A percentile compares a stretch with the other conserved stretches of the same genome.
These are phyloP conservation scores for Simalia tracyae DNA, from an alignment of 2,797 vertebrate genomes.

Conservation along the genomic window DNA sequence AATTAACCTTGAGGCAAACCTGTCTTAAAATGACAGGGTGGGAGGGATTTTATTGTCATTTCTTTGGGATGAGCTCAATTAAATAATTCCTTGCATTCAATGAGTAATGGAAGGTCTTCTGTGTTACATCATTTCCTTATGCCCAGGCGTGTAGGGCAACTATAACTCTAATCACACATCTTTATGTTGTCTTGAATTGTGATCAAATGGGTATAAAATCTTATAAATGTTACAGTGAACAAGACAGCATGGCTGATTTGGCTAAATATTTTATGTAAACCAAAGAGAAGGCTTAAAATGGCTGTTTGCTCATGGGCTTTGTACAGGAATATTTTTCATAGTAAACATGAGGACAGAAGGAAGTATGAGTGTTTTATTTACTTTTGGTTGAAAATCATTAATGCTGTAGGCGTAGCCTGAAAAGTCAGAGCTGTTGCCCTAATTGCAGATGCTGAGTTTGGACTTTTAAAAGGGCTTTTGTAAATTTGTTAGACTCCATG, in stretches of 20 bases:
- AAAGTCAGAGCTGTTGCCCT: not conserved
- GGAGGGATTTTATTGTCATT: not conserved
- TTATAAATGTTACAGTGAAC: not conserved
- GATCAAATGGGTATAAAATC: not conserved
- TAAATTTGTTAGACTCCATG: conserved; percentile 26
- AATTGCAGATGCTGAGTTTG: not conserved
- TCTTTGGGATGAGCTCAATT: not conserved
- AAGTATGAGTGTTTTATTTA: not conserved
- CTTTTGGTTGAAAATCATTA: not conserved
- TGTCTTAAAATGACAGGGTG: not conserved
- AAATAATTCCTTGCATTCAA: not conserved
- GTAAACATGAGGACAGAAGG: not conserved
- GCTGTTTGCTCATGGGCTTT: not conserved
- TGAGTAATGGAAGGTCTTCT: not conserved
- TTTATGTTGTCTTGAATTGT: not conserved
- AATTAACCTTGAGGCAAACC: not conserved
- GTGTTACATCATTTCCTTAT: not conserved
- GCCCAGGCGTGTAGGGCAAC: too few relatives aligned
- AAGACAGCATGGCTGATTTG: not conserved
- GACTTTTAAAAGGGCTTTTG: conserved; percentile 1
- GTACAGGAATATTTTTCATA: not conserved
- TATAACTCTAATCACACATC: not conserved
- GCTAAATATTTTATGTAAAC: not conserved
- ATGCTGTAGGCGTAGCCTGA: not conserved
- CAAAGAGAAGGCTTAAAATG: not conserved